These are phyloP conservation scores for Rhagoletis pomonella DNA, from an alignment of 1,140 invertebrate genomes.

Conservation along the genomic window DNA sequence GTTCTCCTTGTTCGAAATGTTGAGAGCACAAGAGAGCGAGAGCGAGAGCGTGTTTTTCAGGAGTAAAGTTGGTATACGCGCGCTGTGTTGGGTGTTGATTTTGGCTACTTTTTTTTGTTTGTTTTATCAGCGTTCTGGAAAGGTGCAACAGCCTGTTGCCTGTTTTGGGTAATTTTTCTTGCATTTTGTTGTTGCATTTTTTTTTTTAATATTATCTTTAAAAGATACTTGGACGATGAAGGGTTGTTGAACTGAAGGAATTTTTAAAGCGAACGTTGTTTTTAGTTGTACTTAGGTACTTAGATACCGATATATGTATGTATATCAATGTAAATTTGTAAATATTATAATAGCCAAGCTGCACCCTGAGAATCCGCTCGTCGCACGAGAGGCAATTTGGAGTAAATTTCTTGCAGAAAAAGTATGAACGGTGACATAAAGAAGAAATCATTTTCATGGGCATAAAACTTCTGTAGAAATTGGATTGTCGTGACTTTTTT, in stretches of 20 bases:
- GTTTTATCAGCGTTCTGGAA: neutral
- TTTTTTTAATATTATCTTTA: conserved; percentile 25
- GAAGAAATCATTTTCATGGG: no score
- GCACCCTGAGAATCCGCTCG: no score
- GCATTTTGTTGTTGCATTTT: neutral
- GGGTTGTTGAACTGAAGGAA: conserved; percentile 7
- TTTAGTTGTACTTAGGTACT: no score
- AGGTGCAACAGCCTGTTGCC: conserved; percentile 51
- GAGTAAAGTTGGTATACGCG: neutral
- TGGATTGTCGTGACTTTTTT: no score
- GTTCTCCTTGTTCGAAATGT: neutral
- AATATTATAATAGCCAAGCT: no score
- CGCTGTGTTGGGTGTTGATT: neutral
- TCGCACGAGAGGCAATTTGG: no score
- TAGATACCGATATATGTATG: no score
- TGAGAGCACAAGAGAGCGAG: neutral
- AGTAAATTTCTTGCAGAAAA: no score
- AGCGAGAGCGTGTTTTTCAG: neutral
- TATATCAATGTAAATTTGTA: no score
- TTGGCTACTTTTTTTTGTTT: neutral
- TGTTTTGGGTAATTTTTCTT: conserved; percentile 50
- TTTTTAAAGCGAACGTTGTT: neutral
- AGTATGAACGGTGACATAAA: no score
- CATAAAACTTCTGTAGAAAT: no score
- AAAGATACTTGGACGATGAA: neutral